Evolutionary conservation across 2,888 invertebrate species (phyloP), one percentile per base, ranked within the genome.

Genomic region (Rotaria macrura): DNA sequence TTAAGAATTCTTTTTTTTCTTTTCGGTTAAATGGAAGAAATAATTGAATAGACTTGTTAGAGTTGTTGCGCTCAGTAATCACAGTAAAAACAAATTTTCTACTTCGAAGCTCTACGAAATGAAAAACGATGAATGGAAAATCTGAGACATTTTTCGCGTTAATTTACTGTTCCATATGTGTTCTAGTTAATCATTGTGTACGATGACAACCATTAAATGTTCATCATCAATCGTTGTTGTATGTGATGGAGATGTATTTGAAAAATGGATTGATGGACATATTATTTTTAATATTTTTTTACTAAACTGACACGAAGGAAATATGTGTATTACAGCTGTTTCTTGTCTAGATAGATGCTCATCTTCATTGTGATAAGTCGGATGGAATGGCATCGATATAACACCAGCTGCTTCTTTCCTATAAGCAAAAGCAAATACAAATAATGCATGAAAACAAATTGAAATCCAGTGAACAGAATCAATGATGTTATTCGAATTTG

Each of bases 361-460:
- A 25, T 43, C 12, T 29, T 57, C 57, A 57, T 12, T 34, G 1
- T 79, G 79, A n/a, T 40, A 43, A n/a, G 79, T 40, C n/a, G 43
- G 79, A 79, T 43, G 34, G 20, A 65, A 65, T 34, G 65, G 65
- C 14, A 29, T 20, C 5, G 65, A 65, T 25, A 79, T 43, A 40
- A 79, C 79, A 43, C 79, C 79, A n/a, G 79, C 79, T 79, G 79
- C 79, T 43, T 79, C 79, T 79, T 79, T 79, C 20, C 43, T 79
- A 23, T 20, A 52, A 52, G 5, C 20, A 52, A 52, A 52, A 52
- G 6, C n/a, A n/a, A n/a, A n/a, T n/a, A n/a, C n/a, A n/a, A n/a
- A n/a, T n/a, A n/a, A n/a, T n/a, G n/a, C n/a, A n/a, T n/a, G n/a
- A 23, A 52, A 5, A 52, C 5, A 52, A 0, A 23, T 52, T 2